These are phyloP conservation scores for Aromia moschata DNA, from an alignment of 2,888 invertebrate genomes.

Conservation along the genomic window DNA sequence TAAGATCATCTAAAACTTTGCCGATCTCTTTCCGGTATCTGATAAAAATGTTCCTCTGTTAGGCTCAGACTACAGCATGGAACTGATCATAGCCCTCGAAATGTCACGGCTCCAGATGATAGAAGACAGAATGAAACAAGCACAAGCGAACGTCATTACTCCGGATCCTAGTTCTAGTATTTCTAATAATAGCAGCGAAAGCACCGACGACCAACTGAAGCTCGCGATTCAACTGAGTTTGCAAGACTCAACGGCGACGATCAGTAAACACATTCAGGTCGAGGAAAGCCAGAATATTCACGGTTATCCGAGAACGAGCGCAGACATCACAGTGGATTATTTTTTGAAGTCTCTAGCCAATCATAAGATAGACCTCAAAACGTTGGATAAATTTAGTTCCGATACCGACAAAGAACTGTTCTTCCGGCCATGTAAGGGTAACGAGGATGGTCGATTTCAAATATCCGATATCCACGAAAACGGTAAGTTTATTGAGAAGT, in stretches of 20 bases:
- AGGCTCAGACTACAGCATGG: slow-evolving; percentile 68
- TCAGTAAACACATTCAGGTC: slow-evolving; percentile 42
- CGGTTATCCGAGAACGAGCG: slow-evolving; percentile 58
- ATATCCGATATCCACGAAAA: slow-evolving; percentile 67
- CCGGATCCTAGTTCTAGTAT: slow-evolving; percentile 59
- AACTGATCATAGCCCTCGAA: slow-evolving; percentile 72
- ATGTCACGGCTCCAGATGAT: slow-evolving; percentile 75
- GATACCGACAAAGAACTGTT: slow-evolving; percentile 58
- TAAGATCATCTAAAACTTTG: no score
- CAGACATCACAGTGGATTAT: slow-evolving; percentile 66
- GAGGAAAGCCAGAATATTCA: slow-evolving; percentile 21
- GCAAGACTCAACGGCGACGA: slow-evolving; percentile 59
- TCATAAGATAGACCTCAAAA: slow-evolving; percentile 62
- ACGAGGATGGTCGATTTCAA: slow-evolving; percentile 66
- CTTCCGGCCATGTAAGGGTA: slow-evolving; percentile 61
- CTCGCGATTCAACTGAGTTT: slow-evolving; percentile 67
- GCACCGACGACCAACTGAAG: slow-evolving; percentile 64
- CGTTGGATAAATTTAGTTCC: slow-evolving; percentile 55
- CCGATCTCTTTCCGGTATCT: no score
- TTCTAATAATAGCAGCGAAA: slow-evolving; percentile 59
- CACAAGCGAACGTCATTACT: slow-evolving; percentile 53
- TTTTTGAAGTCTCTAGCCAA: slow-evolving; percentile 66
- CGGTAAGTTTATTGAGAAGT: slow-evolving; percentile 51
- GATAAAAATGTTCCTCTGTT: no score
- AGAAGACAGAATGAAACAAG: slow-evolving; percentile 68